These are phyloP conservation scores for Phalloptychus januarius DNA, from an alignment of 2,797 vertebrate genomes.

Conservation along the genomic window DNA sequence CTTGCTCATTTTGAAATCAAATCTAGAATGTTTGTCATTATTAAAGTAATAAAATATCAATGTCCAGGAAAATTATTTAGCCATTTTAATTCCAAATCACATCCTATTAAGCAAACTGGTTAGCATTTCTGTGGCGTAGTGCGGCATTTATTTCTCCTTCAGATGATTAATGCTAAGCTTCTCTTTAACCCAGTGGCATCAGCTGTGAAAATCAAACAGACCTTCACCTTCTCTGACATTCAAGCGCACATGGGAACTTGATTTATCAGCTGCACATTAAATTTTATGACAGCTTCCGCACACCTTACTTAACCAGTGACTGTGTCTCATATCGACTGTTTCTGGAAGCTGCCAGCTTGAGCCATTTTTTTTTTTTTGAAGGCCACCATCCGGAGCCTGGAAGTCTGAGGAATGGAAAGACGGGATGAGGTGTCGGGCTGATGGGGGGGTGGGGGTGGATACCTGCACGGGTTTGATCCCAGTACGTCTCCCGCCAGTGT, in stretches of 20 bases:
- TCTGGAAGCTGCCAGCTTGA: conserved; percentile 29
- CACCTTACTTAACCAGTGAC: background rate
- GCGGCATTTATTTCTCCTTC: conserved; percentile 4
- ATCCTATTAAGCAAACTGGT: background rate
- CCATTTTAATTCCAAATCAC: background rate
- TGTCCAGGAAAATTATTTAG: background rate
- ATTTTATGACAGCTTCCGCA: conserved; percentile 13
- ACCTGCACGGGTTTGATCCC: conserved; percentile 47
- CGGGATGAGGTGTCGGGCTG: background rate
- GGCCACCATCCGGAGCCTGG: conserved; percentile 51
- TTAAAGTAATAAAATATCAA: background rate
- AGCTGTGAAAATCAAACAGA: conserved; percentile 25
- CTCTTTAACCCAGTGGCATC: conserved; percentile 18
- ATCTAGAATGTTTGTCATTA: background rate
- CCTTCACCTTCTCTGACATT: conserved; percentile 14
- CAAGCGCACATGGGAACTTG: conserved; percentile 19
- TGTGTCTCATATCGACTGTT: background rate
- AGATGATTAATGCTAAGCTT: conserved; percentile 18
- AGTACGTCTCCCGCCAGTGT: conserved; percentile 43
- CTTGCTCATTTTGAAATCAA: too few species aligned
- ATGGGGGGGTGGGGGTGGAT: too few species aligned
- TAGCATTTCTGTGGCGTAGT: background rate
- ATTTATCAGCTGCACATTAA: conserved; percentile 35
- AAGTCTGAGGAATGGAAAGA: background rate
- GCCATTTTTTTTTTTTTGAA: conserved; percentile 54